Percentiles rank a stretch among this genome's conserved stretches.
Conservation (phyloP, 2,797 vertebrate species). For the Enteromius anoplus region DNA sequence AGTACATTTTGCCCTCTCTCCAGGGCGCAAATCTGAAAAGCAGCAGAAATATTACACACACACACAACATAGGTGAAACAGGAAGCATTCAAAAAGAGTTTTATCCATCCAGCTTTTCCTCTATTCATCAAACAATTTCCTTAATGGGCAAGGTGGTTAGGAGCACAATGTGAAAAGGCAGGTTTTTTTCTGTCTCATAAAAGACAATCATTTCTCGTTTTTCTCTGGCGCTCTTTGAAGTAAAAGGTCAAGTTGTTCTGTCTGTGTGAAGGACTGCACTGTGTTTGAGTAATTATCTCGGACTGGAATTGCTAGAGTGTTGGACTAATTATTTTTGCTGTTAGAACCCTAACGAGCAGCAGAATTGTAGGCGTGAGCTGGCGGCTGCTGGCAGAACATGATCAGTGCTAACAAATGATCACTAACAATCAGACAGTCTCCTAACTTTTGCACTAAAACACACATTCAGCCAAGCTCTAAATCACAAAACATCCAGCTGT, state of each 20-base stretch:
- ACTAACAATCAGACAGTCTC: conserved; percentile 18
- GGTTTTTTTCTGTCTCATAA: not conserved
- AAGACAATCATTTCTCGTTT: conserved; percentile 26
- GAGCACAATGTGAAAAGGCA: not conserved
- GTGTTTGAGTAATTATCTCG: conserved; percentile 57
- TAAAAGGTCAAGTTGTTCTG: conserved; percentile 44
- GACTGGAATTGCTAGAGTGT: conserved; percentile 51
- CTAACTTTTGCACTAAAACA: not conserved
- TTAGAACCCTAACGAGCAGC: conserved; percentile 56
- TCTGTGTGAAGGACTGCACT: conserved; percentile 42
- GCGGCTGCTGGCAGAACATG: not conserved
- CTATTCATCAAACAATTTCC: not conserved
- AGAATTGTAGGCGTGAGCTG: conserved; percentile 53
- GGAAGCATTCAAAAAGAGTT: not conserved
- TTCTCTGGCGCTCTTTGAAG: conserved; percentile 27
- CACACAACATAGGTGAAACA: not conserved
- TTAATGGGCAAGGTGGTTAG: conserved; percentile 13
- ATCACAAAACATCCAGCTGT: conserved; percentile 5
- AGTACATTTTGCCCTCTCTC: not conserved
- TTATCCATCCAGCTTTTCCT: not conserved
- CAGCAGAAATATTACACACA: not conserved
- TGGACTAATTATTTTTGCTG: conserved; percentile 60
- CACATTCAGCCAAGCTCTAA: conserved; percentile 14
- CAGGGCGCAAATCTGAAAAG: not conserved
- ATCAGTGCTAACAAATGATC: conserved; percentile 39